Conservation (phyloP, 23 tunicate species). For the Ascidia mentula region DNA sequence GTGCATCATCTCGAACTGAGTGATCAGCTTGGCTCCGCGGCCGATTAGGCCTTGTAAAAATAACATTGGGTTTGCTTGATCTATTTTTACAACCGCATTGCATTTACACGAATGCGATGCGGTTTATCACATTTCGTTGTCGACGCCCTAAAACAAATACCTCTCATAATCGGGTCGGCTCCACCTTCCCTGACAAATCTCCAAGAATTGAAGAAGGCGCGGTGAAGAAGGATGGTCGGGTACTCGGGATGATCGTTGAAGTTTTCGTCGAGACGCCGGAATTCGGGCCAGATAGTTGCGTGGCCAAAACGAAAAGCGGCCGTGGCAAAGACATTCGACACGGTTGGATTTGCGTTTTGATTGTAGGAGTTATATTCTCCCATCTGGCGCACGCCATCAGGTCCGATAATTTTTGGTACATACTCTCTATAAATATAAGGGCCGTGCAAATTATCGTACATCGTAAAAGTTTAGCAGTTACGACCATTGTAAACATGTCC, state of each 20-base stretch:
- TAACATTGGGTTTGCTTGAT: background rate
- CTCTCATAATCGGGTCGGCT: slow-evolving; percentile 87
- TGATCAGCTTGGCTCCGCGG: slow-evolving; percentile 69
- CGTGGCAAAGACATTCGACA: slow-evolving; percentile 98
- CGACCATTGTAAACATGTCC: too few species aligned
- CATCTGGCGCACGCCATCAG: slow-evolving; percentile 56
- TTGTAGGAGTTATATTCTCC: slow-evolving; percentile 80
- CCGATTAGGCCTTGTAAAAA: slow-evolving; percentile 70
- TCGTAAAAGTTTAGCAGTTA: too few species aligned
- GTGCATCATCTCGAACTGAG: slow-evolving; percentile 71
- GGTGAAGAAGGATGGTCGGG: slow-evolving; percentile 76
- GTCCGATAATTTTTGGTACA: slow-evolving; percentile 91
- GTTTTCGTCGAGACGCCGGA: slow-evolving; percentile 74
- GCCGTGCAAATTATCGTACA: too few species aligned
- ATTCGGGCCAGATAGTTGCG: slow-evolving; percentile 89
- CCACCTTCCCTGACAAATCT: slow-evolving; percentile 96
- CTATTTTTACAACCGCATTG: background rate
- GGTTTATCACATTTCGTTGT: too few species aligned
- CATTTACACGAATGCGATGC: too few species aligned
- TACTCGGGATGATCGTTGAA: slow-evolving; percentile 74
- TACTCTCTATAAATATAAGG: slow-evolving; percentile 59
- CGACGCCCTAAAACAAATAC: too few species aligned
- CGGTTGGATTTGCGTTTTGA: slow-evolving; percentile 56
- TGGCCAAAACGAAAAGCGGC: slow-evolving; percentile 99
- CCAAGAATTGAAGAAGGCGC: slow-evolving; percentile 96